Conservation (phyloP, 2,797 vertebrate genomes). For the Syngnathus acus region DNA sequence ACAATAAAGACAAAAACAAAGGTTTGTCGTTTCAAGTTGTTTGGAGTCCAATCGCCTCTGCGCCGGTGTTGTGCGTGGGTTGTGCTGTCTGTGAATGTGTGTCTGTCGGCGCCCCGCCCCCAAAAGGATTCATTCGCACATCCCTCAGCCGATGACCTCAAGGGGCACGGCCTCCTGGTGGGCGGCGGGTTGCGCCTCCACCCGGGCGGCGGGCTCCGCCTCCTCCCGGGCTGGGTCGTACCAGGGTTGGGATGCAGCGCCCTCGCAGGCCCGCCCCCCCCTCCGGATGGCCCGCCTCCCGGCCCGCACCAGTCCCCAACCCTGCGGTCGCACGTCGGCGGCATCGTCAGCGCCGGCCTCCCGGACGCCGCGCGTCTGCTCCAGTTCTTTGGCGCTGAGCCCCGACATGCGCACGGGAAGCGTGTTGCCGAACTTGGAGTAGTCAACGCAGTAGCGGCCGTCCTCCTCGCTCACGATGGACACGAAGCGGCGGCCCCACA, state of each 20-base stretch:
- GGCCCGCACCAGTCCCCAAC: conserved; percentile 71
- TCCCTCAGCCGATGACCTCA: conserved; percentile 67
- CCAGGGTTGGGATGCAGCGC: conserved; percentile 56
- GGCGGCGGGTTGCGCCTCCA: conserved; percentile 35
- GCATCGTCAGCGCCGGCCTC: conserved; percentile 35
- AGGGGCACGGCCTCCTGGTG: conserved; percentile 61
- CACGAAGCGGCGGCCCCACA: conserved; percentile 93
- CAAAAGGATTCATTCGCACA: conserved; percentile 22
- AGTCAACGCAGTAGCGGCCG: conserved; percentile 87
- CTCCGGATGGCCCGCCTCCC: conserved; percentile 71
- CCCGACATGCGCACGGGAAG: conserved; percentile 80
- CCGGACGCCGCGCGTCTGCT: conserved; percentile 71
- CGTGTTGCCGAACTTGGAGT: conserved; percentile 96
- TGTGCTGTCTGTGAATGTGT: neutral
- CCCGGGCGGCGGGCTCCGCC: conserved; percentile 44
- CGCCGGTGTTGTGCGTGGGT: neutral
- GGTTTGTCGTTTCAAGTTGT: neutral
- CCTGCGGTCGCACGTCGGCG: conserved; percentile 51
- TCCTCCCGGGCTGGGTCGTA: conserved; percentile 50
- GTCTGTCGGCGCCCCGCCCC: too few relatives aligned
- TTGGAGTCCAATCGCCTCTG: too few relatives aligned
- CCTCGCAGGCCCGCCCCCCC: conserved; percentile 54
- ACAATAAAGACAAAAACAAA: neutral
- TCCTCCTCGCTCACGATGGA: conserved; percentile 93
- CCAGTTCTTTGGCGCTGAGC: conserved; percentile 88